phyloP scores from a whole-genome alignment of 2,888 invertebrate species.

The Lymantria monacha region DNA sequence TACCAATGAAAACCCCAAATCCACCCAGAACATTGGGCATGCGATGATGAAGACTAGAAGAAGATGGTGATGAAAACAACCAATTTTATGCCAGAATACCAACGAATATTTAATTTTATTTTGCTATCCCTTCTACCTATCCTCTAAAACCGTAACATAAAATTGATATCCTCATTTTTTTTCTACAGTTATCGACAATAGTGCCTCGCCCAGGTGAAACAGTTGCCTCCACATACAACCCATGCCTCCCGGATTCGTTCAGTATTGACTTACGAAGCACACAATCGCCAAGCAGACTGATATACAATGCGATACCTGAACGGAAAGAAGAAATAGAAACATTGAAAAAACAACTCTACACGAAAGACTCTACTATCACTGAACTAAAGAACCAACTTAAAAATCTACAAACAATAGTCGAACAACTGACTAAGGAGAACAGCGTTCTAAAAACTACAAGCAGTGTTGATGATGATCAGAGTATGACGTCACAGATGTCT shows the following conservation, averaged over 20 bases:
- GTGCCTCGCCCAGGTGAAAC: slow-evolving; percentile 62
- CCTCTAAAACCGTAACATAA: too few species aligned
- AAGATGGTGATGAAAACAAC: too few species aligned
- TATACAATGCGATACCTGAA: slow-evolving; percentile 30
- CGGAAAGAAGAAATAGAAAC: slow-evolving; percentile 56
- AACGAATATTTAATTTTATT: too few species aligned
- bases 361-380: slow-evolving; percentile 84
- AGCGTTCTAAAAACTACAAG: slow-evolving; percentile 86
- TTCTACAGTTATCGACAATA: slow-evolving; percentile 48
- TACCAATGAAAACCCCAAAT: too few species aligned
- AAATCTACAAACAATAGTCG: slow-evolving; percentile 85
- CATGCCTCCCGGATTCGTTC: slow-evolving; percentile 55
- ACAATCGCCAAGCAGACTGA: slow-evolving; percentile 40
- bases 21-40: too few species aligned
- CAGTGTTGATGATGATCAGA: slow-evolving; percentile 71
- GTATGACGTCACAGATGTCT: slow-evolving; percentile 64
- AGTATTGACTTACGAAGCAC: slow-evolving; percentile 36
- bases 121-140: too few species aligned
- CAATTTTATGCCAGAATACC: too few species aligned
- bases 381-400: slow-evolving; percentile 84
- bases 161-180: background rate
- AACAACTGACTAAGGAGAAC: slow-evolving; percentile 91
- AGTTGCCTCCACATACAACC: slow-evolving; percentile 66
- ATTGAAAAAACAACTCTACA: slow-evolving; percentile 81
- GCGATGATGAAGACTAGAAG: too few species aligned